Conservation (phyloP, 2,888 invertebrate genomes). For the Orthosia gothica region DNA sequence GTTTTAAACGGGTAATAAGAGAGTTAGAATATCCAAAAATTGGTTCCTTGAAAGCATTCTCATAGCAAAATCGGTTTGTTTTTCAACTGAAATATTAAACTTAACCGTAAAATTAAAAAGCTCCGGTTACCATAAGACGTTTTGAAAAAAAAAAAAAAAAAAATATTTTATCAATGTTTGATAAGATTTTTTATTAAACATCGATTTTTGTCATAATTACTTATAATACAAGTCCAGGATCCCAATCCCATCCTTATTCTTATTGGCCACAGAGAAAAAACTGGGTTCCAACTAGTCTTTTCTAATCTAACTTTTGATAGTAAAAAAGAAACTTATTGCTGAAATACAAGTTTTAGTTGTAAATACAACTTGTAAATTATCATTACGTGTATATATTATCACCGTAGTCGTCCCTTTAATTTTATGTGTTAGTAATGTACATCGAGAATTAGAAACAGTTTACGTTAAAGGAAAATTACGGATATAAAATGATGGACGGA, state of each 20-base stretch:
- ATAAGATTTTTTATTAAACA: not conserved
- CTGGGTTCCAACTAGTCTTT: slow-evolving; percentile 65
- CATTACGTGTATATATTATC: slow-evolving; percentile 63
- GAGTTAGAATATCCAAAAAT: no score
- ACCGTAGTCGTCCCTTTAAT: slow-evolving; percentile 26
- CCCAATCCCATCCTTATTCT: slow-evolving; percentile 23
- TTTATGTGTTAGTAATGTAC: slow-evolving; percentile 72
- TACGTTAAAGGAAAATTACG: slow-evolving; percentile 67
- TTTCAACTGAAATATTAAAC: no score
- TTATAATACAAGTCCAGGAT: not conserved
- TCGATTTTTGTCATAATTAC: slow-evolving; percentile 12
- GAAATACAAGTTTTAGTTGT: slow-evolving; percentile 59
- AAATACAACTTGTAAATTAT: slow-evolving; percentile 60
- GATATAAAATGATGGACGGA: slow-evolving; percentile 93
- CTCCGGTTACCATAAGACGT: not conserved
- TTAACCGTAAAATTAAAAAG: not conserved
- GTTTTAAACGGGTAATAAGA: not conserved
- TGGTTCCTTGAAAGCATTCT: no score
- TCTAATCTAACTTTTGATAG: slow-evolving; percentile 51
- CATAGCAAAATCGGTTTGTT: no score
- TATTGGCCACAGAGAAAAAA: slow-evolving; percentile 52
- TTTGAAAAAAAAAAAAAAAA: not conserved
- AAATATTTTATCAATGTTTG: not conserved
- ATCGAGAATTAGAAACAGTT: slow-evolving; percentile 65
- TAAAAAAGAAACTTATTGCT: slow-evolving; percentile 46